Conservation (phyloP, 2,113 vertebrate species). For the Pseudorhombus dupliciocellatus region DNA sequence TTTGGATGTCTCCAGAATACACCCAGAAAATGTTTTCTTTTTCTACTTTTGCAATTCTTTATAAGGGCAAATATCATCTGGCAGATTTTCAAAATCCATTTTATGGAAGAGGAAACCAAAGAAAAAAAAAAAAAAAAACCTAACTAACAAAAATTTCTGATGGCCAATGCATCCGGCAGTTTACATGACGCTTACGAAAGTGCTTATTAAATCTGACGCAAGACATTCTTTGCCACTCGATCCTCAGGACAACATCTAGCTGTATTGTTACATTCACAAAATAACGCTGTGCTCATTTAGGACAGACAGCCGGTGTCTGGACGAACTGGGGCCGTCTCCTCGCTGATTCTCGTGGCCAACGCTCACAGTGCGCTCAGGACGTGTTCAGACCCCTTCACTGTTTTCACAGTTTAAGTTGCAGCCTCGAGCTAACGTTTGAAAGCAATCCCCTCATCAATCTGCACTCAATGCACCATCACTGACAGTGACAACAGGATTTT, state of each 20-base stretch:
- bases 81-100: constrained; percentile 75
- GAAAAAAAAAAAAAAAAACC: constrained; percentile 10
- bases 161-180: constrained; percentile 69
- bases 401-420: neutral
- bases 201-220: constrained; percentile 77
- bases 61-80: constrained; percentile 74
- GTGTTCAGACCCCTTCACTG: neutral
- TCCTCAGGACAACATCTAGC: constrained; percentile 63
- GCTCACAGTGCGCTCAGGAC: constrained; percentile 16
- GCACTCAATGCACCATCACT: neutral
- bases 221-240: constrained; percentile 68
- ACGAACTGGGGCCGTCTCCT: constrained; percentile 56
- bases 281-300: constrained; percentile 69
- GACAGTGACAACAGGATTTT: neutral
- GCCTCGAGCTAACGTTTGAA: neutral
- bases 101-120: constrained; percentile 58
- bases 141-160: constrained; percentile 55
- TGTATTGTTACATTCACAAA: constrained; percentile 72
- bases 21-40: constrained; percentile 64
- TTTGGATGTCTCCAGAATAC: constrained; percentile 83
- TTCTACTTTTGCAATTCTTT: constrained; percentile 62
- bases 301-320: constrained; percentile 52
- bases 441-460: neutral
- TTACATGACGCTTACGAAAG: constrained; percentile 76
- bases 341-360: constrained; percentile 56